Evolutionary conservation across 2,113 vertebrate genomes (phyloP), one percentile per base, ranked within the genome.

Genomic region (Sinocyclocheilus maitianheensis): DNA sequence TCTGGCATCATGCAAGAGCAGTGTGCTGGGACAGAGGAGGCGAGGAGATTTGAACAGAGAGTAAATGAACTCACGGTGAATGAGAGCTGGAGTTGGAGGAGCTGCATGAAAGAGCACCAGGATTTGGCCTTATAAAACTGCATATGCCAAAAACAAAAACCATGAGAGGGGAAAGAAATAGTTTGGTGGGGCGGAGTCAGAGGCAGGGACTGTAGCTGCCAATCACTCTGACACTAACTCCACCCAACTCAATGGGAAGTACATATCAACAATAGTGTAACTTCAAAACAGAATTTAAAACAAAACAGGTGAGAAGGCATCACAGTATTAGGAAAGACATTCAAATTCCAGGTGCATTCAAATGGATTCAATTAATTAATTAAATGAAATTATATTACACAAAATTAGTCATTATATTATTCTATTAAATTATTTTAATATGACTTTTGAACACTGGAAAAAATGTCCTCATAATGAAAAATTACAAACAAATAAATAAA

Each of bases 71-170:
- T 98, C 97, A 99, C 97, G 96, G 96, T 97, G 97, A 98, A 95
- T 96, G 97, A 95, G 96, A 94, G 96, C 97, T 98, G 97, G 96
- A 97, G 96, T 97, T 95, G 94, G 97, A 97, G 92, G 96, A 96
- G 96, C 97, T 97, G 96, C 95, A 95, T 95, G 97, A 97, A 91
- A 96, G 95, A 94, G 95, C 92, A 96, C 95, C 96, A 96, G 95
- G 97, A 95, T 96, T 95, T 95, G 96, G 96, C 96, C 96, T 97
- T 97, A 97, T 96, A 97, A 97, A 97, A 97, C 97, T 98, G 97
- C 95, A 97, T 96, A 96, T 97, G 96, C 96, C 95, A 96, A 94
- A 71, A 81, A 91, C 91, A 84, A 88, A 88, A 53, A 37, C 72
- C 84, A 84, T 89, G 92, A 90, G 86, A 87, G 60, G 86, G 67